Base-by-base conservation (phyloP, 2,888 invertebrate genomes). In the Coelinius sp. region DNA sequence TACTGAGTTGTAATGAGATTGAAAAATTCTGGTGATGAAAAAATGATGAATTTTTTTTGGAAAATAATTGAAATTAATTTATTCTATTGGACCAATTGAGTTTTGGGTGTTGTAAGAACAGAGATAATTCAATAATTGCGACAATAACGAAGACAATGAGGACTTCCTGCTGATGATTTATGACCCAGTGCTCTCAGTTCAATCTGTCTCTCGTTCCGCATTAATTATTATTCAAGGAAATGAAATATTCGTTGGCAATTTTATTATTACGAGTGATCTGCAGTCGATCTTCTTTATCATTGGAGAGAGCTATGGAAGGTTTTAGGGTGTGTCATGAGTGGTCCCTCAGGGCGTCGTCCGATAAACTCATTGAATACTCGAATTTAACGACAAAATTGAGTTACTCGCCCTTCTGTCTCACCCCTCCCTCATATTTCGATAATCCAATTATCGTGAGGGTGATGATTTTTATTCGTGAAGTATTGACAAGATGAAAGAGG, bases 81-180 rank as follows among this genome's bases (percentile, higher is more conserved):
- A 17, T 10, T 17, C 8, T 7, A 20, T 17, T 25, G 1, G 20
- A 7, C 17, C 53, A 53, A 24, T 52, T 52, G 24, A 53, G 38
- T 56, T 38, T 22, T 24, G 38, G 24, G 4, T 17, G 10, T 24
- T 38, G 24, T 53, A 70, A 3, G 14, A 53, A 53, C 44, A 53
- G 41, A 56, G 35, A 68, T 63, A 56, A 66, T 69, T 38, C 71
- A 73, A 75, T 77, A 83, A 84, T 84, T 83, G 81, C 59, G 20
- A 49, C 74, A 69, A 76, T 78, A 84, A 83, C 82, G 80, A 82
- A 82, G 82, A 84, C 82, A 83, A 84, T 80, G 81, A 84, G 84
- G 78, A 80, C 81, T 84, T 84, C 84, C 84, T 81, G 84, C 79
- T 59, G 46, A 65, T 74, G 67, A 68, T 76, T 70, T 70, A 71